A percentile compares a stretch with the other conserved stretches of the same genome.
phyloP scores from a whole-genome alignment of 2,888 invertebrate species.

The Monopis laevigella region DNA sequence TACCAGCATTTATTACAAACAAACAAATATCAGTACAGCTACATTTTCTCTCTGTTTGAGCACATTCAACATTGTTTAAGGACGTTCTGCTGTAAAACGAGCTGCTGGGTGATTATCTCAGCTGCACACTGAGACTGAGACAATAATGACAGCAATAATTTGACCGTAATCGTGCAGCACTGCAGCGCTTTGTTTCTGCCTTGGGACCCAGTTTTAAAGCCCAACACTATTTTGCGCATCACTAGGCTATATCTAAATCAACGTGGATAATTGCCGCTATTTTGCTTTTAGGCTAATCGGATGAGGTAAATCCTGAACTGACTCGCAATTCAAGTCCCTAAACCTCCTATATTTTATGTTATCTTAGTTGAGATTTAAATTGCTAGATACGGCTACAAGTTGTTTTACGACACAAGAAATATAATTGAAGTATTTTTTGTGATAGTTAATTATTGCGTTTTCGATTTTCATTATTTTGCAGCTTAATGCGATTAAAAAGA shows the following conservation, averaged over 20 bases:
- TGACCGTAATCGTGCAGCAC: constrained; percentile 55
- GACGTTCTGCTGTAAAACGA: too few relatives aligned
- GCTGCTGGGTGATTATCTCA: constrained; percentile 39
- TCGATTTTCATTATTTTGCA: too few relatives aligned
- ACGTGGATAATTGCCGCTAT: constrained; percentile 43
- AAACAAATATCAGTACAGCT: too few relatives aligned
- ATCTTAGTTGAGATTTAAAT: too few relatives aligned
- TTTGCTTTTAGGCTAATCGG: constrained; percentile 34
- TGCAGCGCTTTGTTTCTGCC: constrained; percentile 54
- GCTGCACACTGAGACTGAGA: constrained; percentile 36
- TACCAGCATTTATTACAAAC: too few relatives aligned
- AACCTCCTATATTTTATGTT: too few relatives aligned
- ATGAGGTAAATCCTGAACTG: constrained; percentile 2
- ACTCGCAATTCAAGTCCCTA: neutral
- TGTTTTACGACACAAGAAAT: too few relatives aligned
- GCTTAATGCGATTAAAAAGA: too few relatives aligned
- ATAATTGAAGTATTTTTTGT: too few relatives aligned
- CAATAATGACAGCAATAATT: constrained; percentile 63
- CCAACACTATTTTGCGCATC: constrained; percentile 50
- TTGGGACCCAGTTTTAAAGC: constrained; percentile 60
- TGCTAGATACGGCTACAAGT: too few relatives aligned
- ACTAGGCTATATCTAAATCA: constrained; percentile 53
- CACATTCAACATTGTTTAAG: constrained; percentile 21
- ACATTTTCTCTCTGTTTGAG: too few relatives aligned
- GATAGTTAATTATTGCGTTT: too few relatives aligned